Evolutionary conservation across 2,888 invertebrate species (phyloP).

Genomic region (Mythimna lalbum): DNA sequence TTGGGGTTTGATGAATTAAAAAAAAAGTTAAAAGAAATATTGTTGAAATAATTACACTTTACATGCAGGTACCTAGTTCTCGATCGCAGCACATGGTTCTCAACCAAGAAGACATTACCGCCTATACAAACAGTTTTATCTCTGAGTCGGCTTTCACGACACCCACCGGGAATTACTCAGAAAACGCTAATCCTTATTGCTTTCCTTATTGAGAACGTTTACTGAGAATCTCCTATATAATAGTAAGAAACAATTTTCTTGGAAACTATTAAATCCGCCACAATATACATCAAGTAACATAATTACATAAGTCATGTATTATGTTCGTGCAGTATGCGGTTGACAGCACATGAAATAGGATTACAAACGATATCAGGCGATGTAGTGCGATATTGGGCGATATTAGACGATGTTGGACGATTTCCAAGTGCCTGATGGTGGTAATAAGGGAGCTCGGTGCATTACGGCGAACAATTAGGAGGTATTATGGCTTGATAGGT

Average conservation of each 20-base stretch:
- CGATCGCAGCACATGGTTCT: neutral
- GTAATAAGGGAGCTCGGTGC: conserved; percentile 5
- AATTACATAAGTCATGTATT: conserved; percentile 22
- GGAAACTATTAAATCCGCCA: neutral
- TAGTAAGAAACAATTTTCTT: no score
- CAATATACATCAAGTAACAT: conserved; percentile 14
- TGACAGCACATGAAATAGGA: conserved; percentile 40
- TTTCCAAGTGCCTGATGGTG: conserved; percentile 44
- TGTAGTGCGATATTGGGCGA: conserved; percentile 8
- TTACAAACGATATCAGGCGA: conserved; percentile 31
- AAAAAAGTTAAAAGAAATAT: neutral
- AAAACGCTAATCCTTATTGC: conserved; percentile 11
- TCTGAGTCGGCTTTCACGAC: neutral
- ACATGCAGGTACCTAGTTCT: neutral
- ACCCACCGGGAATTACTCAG: neutral
- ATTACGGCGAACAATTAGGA: conserved; percentile 1
- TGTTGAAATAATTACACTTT: neutral
- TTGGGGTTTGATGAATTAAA: no score
- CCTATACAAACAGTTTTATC: neutral
- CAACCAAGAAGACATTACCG: neutral
- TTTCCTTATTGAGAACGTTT: neutral
- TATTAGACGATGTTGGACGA: conserved; percentile 40
- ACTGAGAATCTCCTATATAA: neutral
- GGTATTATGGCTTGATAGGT: neutral
- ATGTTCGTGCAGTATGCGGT: conserved; percentile 26